Evolutionary conservation across 2,113 vertebrate genomes (phyloP).

Genomic region (Morphnarchus princeps): DNA sequence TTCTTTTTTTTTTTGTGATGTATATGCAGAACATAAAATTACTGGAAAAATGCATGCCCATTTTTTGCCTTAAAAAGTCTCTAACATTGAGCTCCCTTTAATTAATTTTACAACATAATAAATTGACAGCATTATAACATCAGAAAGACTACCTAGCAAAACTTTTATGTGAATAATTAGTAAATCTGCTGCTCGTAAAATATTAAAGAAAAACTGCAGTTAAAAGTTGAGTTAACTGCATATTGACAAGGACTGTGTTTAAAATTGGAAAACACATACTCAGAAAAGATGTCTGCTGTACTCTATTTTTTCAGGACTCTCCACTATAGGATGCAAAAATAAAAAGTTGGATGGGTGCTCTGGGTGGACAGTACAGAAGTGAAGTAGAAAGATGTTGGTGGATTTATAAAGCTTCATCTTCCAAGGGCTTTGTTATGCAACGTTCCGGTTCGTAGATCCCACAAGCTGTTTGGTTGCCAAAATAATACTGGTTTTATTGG

Average conservation of each 20-base stretch:
- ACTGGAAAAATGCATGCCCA: background rate
- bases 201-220: background rate
- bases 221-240: background rate
- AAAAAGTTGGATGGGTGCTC: background rate
- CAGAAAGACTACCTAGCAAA: background rate
- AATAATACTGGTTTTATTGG: background rate
- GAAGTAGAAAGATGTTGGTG: background rate
- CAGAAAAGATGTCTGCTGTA: fast-evolving
- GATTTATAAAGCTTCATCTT: background rate
- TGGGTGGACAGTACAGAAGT: background rate
- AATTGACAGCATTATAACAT: background rate
- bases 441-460: fast-evolving
- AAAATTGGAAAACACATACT: background rate
- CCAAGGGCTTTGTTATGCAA: background rate
- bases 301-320: background rate
- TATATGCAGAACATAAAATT: background rate
- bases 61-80: background rate
- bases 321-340: background rate
- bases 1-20: background rate
- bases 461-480: background rate
- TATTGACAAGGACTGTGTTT: background rate
- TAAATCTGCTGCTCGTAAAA: background rate
- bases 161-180: background rate
- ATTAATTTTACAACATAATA: background rate
- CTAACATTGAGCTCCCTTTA: background rate